phyloP scores from a whole-genome alignment of 2,888 invertebrate genomes.

The Nemotelus pantherinus region DNA sequence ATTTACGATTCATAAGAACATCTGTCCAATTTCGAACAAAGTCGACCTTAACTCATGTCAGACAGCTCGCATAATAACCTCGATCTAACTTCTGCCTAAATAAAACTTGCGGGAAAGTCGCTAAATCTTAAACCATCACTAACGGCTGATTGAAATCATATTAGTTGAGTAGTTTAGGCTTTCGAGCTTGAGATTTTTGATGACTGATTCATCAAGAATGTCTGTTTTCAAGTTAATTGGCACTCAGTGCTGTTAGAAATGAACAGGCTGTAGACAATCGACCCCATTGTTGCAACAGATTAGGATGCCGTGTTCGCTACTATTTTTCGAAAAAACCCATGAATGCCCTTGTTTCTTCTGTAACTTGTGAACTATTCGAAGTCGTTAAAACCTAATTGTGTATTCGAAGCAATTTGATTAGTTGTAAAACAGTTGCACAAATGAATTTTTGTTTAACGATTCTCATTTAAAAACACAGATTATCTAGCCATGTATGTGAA shows the following conservation, averaged over 20 bases:
- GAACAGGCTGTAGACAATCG: slow-evolving; percentile 8
- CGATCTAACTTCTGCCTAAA: too few relatives aligned
- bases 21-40: too few relatives aligned
- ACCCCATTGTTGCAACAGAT: slow-evolving; percentile 5
- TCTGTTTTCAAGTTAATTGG: slow-evolving; percentile 34
- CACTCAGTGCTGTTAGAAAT: slow-evolving; percentile 32
- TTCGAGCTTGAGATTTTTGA: slow-evolving; percentile 26
- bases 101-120: too few relatives aligned
- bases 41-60: too few relatives aligned
- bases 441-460: too few relatives aligned
- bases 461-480: too few relatives aligned
- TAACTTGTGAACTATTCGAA: not conserved
- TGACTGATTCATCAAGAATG: slow-evolving; percentile 13
- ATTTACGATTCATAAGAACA: not conserved
- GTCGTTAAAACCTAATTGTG: not conserved
- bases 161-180: slow-evolving; percentile 25
- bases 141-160: not conserved
- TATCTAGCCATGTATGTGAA: too few relatives aligned
- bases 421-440: too few relatives aligned
- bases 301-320: not conserved
- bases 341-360: not conserved
- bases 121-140: too few relatives aligned
- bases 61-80: slow-evolving; percentile 9
- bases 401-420: too few relatives aligned
- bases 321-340: not conserved